Evolutionary conservation across 1,140 invertebrate genomes (phyloP), one percentile per base, ranked within the genome.

Genomic region (Lordiphosa collinella): DNA sequence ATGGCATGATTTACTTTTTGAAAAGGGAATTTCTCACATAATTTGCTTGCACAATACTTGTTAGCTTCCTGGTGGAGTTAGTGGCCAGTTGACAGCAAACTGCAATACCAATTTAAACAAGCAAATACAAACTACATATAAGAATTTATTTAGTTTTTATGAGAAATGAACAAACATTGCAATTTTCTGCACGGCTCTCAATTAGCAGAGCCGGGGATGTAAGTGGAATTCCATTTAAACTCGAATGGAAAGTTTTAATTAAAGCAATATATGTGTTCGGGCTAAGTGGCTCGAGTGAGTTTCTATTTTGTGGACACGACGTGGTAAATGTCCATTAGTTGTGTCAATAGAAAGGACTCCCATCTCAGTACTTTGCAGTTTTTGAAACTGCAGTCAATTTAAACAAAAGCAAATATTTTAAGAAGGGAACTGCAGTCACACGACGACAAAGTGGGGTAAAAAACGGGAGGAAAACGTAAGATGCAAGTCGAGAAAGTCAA

Each of bases 321-420:
- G 35, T 67, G 29, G 16, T 32, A 43, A 60, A 34, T 36, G 51
- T 41, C 63, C 63, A 67, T 70, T 64, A 71, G 53, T 58, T 59
- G 36, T 58, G 36, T 56, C 54, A 66, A 61, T 46, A 62, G 34
- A 29, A 9, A 13, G 12, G 7, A 9, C 13, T 18, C 3, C 9
- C 29, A 11, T 5, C 16, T 11, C 35, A 29, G 25, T 29, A 7
- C 6, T 11, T 8, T 13, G 31, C 12, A 8, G 10, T 48, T 61
- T 32, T 38, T 7, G 7, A 18, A 46, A 16, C 37, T 48, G 10
- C 34, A 53, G 46, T 53, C 25, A 46, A 40, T 31, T 18, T 14
- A 2, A 0, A 37, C 46, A 35, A 14, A n/a, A 41, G 29, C 4
- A 29, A 44, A 44, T 13, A 6, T 29, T 29, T 5, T 8, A 8